Base-by-base conservation (phyloP, 1,140 invertebrate species). In the Brachionus plicatilis region DNA sequence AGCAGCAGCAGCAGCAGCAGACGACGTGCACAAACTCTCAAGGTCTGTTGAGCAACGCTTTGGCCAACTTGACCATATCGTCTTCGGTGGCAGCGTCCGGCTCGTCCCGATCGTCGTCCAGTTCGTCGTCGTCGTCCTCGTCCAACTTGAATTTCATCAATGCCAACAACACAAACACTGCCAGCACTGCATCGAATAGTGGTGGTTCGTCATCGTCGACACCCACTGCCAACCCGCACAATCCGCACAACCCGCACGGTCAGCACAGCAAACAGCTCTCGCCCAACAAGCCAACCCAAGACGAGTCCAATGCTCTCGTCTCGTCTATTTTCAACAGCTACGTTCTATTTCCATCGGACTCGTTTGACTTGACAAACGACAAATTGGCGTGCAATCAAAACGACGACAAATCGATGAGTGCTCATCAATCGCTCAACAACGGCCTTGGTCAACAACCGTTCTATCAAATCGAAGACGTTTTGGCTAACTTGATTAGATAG, bases 401-500 rank as follows among this genome's bases (percentile, higher is more conserved):
- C 78, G 37, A 53, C 14, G 50, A 60, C 7, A 80, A 60, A 12
- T 47, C 24, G 33, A 37, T 37, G 33, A 37, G 33, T 1, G 41
- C 0, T 7, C 24, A 68, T 68, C 45, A 53, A 33, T 53, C 43
- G 53, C 33, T 37, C 33, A 37, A 37, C 33, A 82, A 45, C 7
- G 43, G 12, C 2, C 56, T 20, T 14, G 41, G 65, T 45, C 78
- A 80, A 17, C 79, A 60, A 82, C 27, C 24, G 5, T 65, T 60
- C 14, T 65, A 82, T 27, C 53, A 45, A 41, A 82, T 82, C 43
- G 79, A 82, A 29, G 79, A 82, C 14, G 79, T 82, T 47, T 45
- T 82, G 53, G 79, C 79, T 29, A 82, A 82, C 56, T 68, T 82
- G 14, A 82, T 82, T 41, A 53, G 79, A 17, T 82, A 68, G 14